Conservation (phyloP, 1,140 invertebrate genomes). For the Yoshiicerus persimilis region DNA sequence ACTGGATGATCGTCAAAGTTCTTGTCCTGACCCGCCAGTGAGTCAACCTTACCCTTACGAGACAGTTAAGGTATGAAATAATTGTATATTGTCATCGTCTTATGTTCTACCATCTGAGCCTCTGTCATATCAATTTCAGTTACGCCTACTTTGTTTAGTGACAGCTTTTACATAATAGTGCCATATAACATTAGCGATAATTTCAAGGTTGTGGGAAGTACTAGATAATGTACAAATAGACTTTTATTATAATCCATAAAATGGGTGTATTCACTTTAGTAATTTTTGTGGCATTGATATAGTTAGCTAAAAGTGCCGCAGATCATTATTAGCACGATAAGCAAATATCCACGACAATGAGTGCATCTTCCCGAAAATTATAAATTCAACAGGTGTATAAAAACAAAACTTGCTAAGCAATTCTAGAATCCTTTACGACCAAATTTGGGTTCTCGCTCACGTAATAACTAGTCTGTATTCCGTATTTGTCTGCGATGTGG, state of each 20-base stretch:
- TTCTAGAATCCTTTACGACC: not conserved
- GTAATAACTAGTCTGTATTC: not conserved
- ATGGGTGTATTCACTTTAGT: not conserved
- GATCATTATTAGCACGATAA: not conserved
- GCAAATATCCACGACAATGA: not conserved
- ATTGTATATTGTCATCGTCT: not conserved
- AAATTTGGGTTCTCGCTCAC: not conserved
- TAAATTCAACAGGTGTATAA: not conserved
- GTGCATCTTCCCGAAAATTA: not conserved
- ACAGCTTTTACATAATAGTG: not conserved
- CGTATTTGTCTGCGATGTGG: not conserved
- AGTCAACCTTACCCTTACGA: constrained; percentile 13
- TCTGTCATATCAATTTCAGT: not conserved
- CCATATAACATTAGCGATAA: not conserved
- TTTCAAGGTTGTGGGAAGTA: not conserved
- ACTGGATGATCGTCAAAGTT: constrained; percentile 22
- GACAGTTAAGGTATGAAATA: not conserved
- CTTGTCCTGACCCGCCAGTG: constrained; percentile 20
- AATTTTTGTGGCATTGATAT: not conserved
- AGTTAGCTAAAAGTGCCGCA: not conserved
- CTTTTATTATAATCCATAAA: not conserved
- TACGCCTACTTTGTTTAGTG: not conserved
- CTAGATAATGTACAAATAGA: not conserved
- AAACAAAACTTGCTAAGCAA: not conserved
- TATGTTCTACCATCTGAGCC: not conserved